These are phyloP conservation scores for Nannoperca obscura DNA, from an alignment of 2,797 vertebrate genomes.

Conservation along the genomic window DNA sequence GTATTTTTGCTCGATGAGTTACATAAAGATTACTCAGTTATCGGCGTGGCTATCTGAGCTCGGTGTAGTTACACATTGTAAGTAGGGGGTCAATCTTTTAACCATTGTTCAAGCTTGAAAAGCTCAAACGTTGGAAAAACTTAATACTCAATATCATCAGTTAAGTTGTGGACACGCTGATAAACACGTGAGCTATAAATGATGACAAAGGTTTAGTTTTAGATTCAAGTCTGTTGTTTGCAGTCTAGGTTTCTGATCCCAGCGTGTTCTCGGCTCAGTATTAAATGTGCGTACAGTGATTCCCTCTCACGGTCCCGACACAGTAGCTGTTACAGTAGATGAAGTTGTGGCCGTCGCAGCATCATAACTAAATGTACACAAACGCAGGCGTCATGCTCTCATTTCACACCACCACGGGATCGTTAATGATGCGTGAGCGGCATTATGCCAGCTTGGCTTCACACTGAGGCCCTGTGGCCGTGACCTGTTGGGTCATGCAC, in stretches of 20 bases:
- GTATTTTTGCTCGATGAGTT: not conserved
- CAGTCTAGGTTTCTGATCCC: not conserved
- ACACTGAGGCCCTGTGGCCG: slow-evolving; percentile 43
- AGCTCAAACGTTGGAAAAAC: not conserved
- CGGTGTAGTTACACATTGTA: not conserved
- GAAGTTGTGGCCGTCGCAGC: slow-evolving; percentile 39
- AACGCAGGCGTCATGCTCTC: slow-evolving; percentile 62
- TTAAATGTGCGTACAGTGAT: not conserved
- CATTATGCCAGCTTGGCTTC: slow-evolving; percentile 74
- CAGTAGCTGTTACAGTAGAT: slow-evolving; percentile 4
- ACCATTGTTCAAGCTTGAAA: not conserved
- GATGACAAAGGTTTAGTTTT: not conserved
- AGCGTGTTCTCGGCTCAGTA: not conserved
- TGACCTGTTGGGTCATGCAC: slow-evolving; percentile 57
- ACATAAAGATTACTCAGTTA: not conserved
- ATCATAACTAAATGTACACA: slow-evolving; percentile 37
- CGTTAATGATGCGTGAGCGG: slow-evolving; percentile 73
- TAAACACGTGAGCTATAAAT: not conserved
- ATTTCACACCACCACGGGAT: slow-evolving; percentile 65
- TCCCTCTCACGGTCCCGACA: not conserved
- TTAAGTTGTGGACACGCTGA: not conserved
- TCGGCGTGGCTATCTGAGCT: not conserved
- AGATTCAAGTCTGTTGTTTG: not conserved
- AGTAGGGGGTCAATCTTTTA: not conserved
- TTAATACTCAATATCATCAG: not conserved